Evolutionary conservation across 2,888 invertebrate species (phyloP).

Genomic region (Acholoe squamosa): DNA sequence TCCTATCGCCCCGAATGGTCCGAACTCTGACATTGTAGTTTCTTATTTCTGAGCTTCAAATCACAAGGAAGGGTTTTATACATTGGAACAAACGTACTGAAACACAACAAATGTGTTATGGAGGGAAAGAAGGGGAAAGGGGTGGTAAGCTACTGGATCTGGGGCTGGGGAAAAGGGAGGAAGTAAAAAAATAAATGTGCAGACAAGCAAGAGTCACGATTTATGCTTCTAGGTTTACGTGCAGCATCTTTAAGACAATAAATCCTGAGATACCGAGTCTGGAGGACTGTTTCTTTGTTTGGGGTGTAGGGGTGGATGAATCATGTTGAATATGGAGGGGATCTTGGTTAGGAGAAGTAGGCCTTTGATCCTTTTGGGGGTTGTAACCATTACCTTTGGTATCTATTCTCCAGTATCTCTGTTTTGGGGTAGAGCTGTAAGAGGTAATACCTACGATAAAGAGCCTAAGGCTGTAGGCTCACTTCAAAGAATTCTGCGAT

Average conservation of each 20-base stretch:
- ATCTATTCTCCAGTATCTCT: not conserved
- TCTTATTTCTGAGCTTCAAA: no score
- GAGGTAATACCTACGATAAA: not conserved
- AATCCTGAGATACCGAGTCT: not conserved
- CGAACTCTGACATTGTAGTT: no score
- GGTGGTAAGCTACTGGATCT: not conserved
- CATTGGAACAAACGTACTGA: not conserved
- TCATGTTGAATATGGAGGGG: not conserved
- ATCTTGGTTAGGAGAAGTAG: not conserved
- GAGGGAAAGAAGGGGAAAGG: not conserved
- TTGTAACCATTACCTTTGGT: not conserved
- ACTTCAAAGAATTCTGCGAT: no score
- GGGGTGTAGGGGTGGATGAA: not conserved
- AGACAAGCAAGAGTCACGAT: not conserved
- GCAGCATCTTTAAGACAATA: constrained; percentile 37
- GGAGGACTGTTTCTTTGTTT: not conserved
- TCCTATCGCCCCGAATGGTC: no score
- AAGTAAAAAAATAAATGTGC: not conserved
- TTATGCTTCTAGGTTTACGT: not conserved
- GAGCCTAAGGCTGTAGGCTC: not conserved
- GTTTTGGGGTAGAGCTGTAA: not conserved
- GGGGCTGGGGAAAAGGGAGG: constrained; percentile 22
- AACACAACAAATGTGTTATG: not conserved
- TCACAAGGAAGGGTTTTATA: not conserved
- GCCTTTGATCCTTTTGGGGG: not conserved